Percentiles rank a stretch among this genome's conserved stretches.
Conservation (phyloP, 2,888 invertebrate species). For the Xylota sylvarum region DNA sequence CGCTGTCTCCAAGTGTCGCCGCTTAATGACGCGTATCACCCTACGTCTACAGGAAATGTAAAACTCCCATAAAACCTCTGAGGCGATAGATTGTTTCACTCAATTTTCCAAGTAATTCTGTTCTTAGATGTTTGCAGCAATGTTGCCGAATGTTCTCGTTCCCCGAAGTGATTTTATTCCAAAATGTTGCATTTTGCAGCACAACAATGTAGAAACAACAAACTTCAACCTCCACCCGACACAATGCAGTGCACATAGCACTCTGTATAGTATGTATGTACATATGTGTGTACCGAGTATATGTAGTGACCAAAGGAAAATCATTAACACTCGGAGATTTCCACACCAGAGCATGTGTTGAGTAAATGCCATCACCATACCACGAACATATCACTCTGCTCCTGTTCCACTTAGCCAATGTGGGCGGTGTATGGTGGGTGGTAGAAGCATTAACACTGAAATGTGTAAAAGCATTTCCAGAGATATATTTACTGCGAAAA, state of each 20-base stretch:
- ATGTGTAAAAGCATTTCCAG: conserved; percentile 75
- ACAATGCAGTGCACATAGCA: conserved; percentile 5
- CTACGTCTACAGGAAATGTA: conserved; percentile 64
- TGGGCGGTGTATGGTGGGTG: conserved; percentile 30
- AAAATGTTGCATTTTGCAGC: conserved; percentile 60
- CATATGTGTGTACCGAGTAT: conserved; percentile 8
- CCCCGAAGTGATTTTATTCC: conserved; percentile 59
- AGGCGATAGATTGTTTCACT: conserved; percentile 44
- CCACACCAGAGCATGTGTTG: conserved; percentile 76
- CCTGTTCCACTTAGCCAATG: conserved; percentile 20
- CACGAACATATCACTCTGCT: conserved; percentile 40
- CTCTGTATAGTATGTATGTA: conserved; percentile 3
- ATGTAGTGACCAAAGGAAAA: conserved; percentile 70
- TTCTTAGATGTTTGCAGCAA: conserved; percentile 26
- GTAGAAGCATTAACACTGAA: conserved; percentile 70
- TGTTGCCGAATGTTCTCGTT: conserved; percentile 41
- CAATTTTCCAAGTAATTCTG: conserved; percentile 46
- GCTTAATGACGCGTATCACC: conserved; percentile 64
- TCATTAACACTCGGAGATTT: conserved; percentile 77
- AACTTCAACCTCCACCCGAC: conserved; percentile 2
- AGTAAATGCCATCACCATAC: conserved; percentile 76
- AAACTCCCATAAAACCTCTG: conserved; percentile 66
- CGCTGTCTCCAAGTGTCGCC: conserved; percentile 8
- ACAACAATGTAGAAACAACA: conserved; percentile 54
- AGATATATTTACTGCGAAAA: conserved; percentile 77